These are phyloP conservation scores for Apistogramma diplotaenia DNA, from an alignment of 2,113 vertebrate species.

Conservation along the genomic window DNA sequence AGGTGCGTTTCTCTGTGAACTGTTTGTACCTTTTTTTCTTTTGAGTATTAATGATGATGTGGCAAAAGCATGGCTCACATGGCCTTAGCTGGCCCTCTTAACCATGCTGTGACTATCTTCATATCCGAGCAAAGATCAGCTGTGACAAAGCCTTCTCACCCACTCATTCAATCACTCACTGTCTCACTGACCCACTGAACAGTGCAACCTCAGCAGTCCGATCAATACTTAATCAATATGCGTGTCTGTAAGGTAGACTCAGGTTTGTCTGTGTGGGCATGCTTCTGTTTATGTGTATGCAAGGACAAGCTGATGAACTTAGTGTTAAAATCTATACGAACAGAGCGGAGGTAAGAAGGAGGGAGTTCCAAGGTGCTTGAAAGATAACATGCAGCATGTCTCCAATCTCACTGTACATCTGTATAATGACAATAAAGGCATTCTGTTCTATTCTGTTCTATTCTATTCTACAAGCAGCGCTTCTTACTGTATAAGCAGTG, in stretches of 20 bases:
- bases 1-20: not conserved
- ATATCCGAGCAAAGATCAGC: not conserved
- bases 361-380: not conserved
- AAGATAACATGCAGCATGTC: too few relatives aligned
- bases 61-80: too few relatives aligned
- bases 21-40: too few relatives aligned
- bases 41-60: too few relatives aligned
- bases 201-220: not conserved
- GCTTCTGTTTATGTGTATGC: not conserved
- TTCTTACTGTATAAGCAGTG: not conserved
- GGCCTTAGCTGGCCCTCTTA: too few relatives aligned
- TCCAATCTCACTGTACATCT: too few relatives aligned
- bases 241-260: slow-evolving; percentile 10
- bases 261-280: not conserved
- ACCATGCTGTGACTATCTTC: too few relatives aligned
- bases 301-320: not conserved
- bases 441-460: too few relatives aligned
- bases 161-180: not conserved
- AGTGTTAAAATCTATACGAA: not conserved
- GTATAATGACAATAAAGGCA: too few relatives aligned
- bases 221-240: slow-evolving; percentile 46
- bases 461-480: too few relatives aligned
- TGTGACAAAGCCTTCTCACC: not conserved
- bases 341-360: not conserved
- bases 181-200: not conserved